Conservation (phyloP, 2,113 vertebrate species). For the human region DNA sequence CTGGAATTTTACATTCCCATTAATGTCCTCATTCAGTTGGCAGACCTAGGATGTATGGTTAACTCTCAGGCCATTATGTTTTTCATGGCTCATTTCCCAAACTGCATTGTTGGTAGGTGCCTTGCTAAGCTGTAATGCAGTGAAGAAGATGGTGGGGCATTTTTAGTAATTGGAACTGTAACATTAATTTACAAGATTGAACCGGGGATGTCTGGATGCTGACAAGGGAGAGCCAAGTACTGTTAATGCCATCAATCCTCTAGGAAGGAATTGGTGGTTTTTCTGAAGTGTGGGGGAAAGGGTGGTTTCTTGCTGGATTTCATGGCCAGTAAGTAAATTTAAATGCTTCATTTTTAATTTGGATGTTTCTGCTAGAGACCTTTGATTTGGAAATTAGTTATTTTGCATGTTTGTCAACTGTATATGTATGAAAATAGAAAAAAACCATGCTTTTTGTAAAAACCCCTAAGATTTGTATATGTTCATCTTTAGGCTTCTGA, state of each 20-base stretch:
- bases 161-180: conserved; percentile 45
- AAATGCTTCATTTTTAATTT: conserved; percentile 52
- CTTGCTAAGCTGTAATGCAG: neutral
- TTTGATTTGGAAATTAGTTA: conserved; percentile 52
- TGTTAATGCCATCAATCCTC: neutral
- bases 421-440: conserved; percentile 24
- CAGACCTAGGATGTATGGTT: neutral
- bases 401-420: conserved; percentile 45
- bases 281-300: conserved; percentile 4
- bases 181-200: neutral
- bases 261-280: conserved; percentile 23
- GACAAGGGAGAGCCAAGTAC: neutral
- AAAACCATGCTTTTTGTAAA: neutral
- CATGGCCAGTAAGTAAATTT: conserved; percentile 18
- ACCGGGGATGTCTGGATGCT: neutral
- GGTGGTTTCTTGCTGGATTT: conserved; percentile 31
- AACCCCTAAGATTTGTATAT: conserved; percentile 36
- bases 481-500: conserved; percentile 46
- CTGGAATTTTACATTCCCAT: neutral
- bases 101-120: neutral
- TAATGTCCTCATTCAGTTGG: neutral
- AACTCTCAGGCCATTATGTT: conserved; percentile 32
- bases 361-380: neutral
- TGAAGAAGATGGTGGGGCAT: neutral
- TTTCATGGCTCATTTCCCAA: neutral